These are phyloP conservation scores for Lamellibrachia columna DNA, from an alignment of 2,888 invertebrate genomes.

Conservation along the genomic window DNA sequence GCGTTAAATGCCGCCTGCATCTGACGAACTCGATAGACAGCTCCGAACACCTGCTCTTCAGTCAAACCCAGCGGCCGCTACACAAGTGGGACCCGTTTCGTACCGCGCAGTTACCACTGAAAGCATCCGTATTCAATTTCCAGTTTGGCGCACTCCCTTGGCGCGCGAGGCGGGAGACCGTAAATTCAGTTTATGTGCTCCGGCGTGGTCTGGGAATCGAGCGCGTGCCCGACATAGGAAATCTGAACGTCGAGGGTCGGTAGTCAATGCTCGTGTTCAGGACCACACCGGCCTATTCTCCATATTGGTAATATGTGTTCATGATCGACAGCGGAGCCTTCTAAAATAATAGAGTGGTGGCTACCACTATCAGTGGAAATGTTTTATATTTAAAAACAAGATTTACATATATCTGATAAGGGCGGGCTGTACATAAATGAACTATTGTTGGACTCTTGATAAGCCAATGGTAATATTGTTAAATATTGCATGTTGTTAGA, in stretches of 20 bases:
- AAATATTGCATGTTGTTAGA: too few relatives aligned
- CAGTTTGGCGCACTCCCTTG: slow-evolving; percentile 8
- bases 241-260: background rate
- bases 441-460: too few relatives aligned
- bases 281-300: too few relatives aligned
- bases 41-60: background rate
- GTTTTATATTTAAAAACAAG: too few relatives aligned
- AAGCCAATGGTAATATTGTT: too few relatives aligned
- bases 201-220: background rate
- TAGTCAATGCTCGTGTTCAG: too few relatives aligned
- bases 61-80: background rate
- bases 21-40: background rate
- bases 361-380: too few relatives aligned
- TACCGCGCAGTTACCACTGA: background rate
- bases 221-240: background rate
- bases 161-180: background rate
- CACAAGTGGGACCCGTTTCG: background rate
- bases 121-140: slow-evolving; percentile 6
- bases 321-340: too few relatives aligned
- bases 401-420: too few relatives aligned
- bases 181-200: slow-evolving; percentile 4
- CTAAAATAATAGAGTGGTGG: too few relatives aligned
- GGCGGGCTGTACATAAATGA: too few relatives aligned
- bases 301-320: too few relatives aligned
- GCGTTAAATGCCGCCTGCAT: background rate